Conservation (phyloP, 2,797 vertebrate species). For the Danio albolineatus region DNA sequence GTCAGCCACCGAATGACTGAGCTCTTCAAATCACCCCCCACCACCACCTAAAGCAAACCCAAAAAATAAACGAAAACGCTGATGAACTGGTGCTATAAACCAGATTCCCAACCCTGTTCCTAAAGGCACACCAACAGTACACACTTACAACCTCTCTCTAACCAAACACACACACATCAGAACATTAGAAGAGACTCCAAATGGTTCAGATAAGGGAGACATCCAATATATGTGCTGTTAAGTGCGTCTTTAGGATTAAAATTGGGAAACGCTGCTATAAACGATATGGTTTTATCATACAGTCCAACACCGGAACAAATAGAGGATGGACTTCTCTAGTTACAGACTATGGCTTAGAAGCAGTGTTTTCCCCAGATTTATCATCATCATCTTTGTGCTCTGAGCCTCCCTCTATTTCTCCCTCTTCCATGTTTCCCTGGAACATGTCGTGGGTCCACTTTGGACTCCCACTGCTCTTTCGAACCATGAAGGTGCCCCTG, state of each 20-base stretch:
- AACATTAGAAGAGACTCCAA: no score
- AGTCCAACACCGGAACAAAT: conserved; percentile 7
- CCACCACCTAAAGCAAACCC: conserved; percentile 33
- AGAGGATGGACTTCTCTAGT: conserved; percentile 1
- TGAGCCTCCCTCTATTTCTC: conserved; percentile 83
- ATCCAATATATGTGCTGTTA: no score
- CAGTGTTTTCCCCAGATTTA: conserved; percentile 67
- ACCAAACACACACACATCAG: no score
- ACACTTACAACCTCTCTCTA: no score
- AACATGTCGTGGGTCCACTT: conserved; percentile 92
- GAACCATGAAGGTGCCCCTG: conserved; percentile 90
- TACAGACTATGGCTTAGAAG: conserved; percentile 76
- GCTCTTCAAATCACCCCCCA: neutral
- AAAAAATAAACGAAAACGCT: conserved; percentile 10
- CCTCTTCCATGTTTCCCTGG: conserved; percentile 89
- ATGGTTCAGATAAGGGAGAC: no score
- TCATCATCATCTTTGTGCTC: conserved; percentile 88
- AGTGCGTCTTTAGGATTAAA: no score
- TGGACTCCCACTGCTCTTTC: conserved; percentile 77
- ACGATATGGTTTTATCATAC: conserved; percentile 8
- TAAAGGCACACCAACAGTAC: no score
- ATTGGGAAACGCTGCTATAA: neutral
- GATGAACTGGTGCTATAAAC: neutral
- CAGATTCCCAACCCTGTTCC: no score
- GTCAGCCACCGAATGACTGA: neutral